Evolutionary conservation across 2,888 invertebrate species (phyloP).

Genomic region (Baronia brevicornis): DNA sequence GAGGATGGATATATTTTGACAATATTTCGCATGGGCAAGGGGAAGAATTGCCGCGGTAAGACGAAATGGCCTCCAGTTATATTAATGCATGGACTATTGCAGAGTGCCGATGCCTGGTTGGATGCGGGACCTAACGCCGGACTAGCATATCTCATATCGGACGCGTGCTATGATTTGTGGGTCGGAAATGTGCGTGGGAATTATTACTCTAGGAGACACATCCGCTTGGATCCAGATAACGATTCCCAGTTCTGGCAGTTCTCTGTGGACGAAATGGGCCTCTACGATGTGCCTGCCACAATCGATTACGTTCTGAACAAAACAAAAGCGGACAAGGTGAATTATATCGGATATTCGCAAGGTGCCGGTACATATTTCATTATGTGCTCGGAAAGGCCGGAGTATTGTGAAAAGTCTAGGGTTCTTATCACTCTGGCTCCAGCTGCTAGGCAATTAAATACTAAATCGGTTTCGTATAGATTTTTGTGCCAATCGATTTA

Average conservation of each 20-base stretch:
- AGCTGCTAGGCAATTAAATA: slow-evolving; percentile 61
- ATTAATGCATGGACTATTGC: slow-evolving; percentile 44
- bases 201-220: slow-evolving; percentile 74
- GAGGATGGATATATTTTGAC: slow-evolving; percentile 27
- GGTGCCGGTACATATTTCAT: slow-evolving; percentile 77
- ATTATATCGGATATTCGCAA: slow-evolving; percentile 82
- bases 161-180: slow-evolving; percentile 74
- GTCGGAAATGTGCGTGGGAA: slow-evolving; percentile 75
- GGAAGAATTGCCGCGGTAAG: slow-evolving; percentile 12
- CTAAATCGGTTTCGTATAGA: slow-evolving; percentile 62
- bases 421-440: slow-evolving; percentile 79
- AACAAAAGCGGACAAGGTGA: slow-evolving; percentile 72
- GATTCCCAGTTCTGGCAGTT: slow-evolving; percentile 69
- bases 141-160: slow-evolving; percentile 52
- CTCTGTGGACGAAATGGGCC: slow-evolving; percentile 83
- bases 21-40: slow-evolving; percentile 24
- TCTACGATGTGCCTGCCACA: slow-evolving; percentile 81
- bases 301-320: slow-evolving; percentile 43
- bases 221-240: slow-evolving; percentile 43
- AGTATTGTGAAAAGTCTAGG: slow-evolving; percentile 79
- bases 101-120: slow-evolving; percentile 43
- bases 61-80: slow-evolving; percentile 35
- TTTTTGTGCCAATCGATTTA: slow-evolving; percentile 67
- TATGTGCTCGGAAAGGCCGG: slow-evolving; percentile 73
- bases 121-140: slow-evolving; percentile 32